Conservation (phyloP, 2,888 invertebrate species). For the Spialia ferax region DNA sequence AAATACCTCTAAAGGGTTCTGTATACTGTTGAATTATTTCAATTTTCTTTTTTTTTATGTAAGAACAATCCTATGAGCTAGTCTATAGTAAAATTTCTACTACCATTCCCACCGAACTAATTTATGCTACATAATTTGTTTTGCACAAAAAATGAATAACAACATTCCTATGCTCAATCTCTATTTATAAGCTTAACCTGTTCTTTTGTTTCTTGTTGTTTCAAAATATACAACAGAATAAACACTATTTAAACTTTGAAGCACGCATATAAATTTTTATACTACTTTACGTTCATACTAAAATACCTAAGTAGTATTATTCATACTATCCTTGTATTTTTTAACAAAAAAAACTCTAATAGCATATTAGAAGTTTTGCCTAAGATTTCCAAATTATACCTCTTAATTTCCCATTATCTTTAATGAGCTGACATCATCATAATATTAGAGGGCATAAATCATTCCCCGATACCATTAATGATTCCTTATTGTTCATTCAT, state of each 20-base stretch:
- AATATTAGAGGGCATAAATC: too few species aligned
- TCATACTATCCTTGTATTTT: background rate
- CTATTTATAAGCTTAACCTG: too few species aligned
- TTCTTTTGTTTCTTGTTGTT: too few species aligned
- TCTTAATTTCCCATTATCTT: too few species aligned
- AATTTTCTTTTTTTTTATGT: too few species aligned
- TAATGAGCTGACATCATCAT: too few species aligned
- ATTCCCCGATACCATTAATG: background rate
- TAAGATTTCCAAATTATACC: background rate
- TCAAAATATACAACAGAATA: too few species aligned
- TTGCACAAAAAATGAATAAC: background rate
- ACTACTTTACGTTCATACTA: background rate
- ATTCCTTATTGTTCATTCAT: background rate
- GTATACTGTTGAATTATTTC: background rate
- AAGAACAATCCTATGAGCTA: too few species aligned
- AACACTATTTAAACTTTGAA: too few species aligned
- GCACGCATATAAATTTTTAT: too few species aligned
- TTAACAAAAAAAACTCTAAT: background rate
- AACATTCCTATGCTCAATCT: too few species aligned
- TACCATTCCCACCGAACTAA: background rate
- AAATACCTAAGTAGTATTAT: background rate
- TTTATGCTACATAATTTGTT: too few species aligned
- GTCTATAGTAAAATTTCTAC: background rate
- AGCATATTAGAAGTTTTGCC: background rate
- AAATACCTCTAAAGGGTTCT: background rate